Evolutionary conservation across 2,888 invertebrate genomes (phyloP), one percentile per base, ranked within the genome.

Genomic region (Nomada fabriciana): DNA sequence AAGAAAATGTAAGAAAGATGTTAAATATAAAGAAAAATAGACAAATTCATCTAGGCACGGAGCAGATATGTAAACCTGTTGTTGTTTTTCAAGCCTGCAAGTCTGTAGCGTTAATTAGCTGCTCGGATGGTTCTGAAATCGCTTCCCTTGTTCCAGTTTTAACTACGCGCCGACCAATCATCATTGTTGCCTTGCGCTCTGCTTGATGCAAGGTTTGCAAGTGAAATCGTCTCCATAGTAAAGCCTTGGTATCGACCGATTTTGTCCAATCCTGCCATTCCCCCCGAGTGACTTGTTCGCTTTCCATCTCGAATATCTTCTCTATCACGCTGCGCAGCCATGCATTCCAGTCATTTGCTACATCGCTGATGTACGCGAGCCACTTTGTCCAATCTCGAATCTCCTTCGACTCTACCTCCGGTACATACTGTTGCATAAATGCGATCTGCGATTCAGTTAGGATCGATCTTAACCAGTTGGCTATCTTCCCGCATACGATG

Each of bases 401-500:
- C 63, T 92, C 90, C 0, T 43, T 57, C 10, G 92, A 92, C 50
- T 92, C 90, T 2, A 91, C 87, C 47, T 88, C 80, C 0, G 89
- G 84, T 15, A 91, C 87, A 59, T 87, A 81, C 25, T 86, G 82
- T 4, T 86, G 72, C 57, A 91, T 70, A 69, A 90, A 89, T 0
- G 68, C 43, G 4, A 89, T 57, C 53, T 91, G 86, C 9, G 89
- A 89, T 4, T 89, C 86, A 9, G 75, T 86, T 1, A 92, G 74
- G 4, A 90, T 65, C 10, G 74, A 72, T 52, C 81, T 86, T 10
- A 93, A 25, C 92, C 92, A 92, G 7, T 76, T 74, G 1, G 92
- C 92, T 0, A 92, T 83, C 83, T 92, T 92, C 18, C 91, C 92
- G 13, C 91, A 83, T 13, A 91, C 79, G 0, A 91, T 89, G 63